These are phyloP conservation scores for Poeciliopsis paucimaculata DNA, from an alignment of 2,797 vertebrate genomes.

Conservation along the genomic window DNA sequence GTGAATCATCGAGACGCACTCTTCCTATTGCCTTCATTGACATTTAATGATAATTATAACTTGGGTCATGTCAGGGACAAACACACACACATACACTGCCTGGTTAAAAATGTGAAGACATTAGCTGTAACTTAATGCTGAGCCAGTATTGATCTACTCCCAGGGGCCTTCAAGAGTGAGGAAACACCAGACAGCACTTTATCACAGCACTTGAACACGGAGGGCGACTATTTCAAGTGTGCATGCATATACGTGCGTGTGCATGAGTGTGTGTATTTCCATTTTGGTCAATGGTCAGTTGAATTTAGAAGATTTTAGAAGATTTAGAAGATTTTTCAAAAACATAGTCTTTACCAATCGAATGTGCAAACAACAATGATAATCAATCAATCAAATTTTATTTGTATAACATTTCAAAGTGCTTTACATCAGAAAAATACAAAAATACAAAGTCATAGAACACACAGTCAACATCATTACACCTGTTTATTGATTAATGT, in stretches of 20 bases:
- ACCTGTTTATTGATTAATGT: no score
- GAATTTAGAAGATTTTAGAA: neutral
- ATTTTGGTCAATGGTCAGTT: neutral
- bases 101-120: constrained; percentile 80
- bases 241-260: constrained; percentile 10
- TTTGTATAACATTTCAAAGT: neutral
- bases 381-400: neutral
- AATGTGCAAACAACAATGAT: neutral
- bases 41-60: constrained; percentile 74
- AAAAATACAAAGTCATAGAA: no score
- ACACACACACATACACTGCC: constrained; percentile 50
- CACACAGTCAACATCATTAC: no score
- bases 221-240: constrained; percentile 25
- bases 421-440: neutral
- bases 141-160: constrained; percentile 77
- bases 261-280: neutral
- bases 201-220: constrained; percentile 73
- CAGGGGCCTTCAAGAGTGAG: constrained; percentile 67
- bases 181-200: constrained; percentile 76
- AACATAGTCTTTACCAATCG: neutral
- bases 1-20: constrained; percentile 15
- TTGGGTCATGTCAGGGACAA: constrained; percentile 64
- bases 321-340: neutral
- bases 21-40: constrained; percentile 60
- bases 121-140: constrained; percentile 75